Percentiles rank a stretch among this genome's conserved stretches.
Evolutionary conservation across 2,797 vertebrate species (phyloP).

Genomic region (Falco rusticolus): DNA sequence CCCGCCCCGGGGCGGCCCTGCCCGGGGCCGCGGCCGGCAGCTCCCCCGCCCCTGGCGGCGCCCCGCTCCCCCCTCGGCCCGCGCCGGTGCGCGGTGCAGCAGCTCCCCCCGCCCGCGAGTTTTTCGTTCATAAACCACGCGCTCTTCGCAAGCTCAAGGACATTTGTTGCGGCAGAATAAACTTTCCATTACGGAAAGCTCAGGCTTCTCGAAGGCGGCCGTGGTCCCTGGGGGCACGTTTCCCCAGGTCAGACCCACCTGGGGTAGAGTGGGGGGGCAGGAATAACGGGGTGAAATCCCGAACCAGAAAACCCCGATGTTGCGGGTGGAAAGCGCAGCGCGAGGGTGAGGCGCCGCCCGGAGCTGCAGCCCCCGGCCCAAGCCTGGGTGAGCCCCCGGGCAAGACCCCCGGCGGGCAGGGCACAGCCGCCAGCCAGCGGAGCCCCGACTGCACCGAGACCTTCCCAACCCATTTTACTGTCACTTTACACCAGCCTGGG

Average conservation of each 20-base stretch:
- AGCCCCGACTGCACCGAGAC: rapidly evolving
- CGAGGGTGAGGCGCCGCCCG: background rate
- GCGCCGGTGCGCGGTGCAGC: rapidly evolving
- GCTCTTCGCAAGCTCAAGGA: background rate
- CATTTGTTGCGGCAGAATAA: background rate
- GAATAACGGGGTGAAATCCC: background rate
- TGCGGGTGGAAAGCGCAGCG: background rate
- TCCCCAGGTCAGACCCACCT: background rate
- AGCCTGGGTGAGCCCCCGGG: no score
- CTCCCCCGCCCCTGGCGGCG: background rate
- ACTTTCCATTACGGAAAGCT: background rate
- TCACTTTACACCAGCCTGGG: background rate
- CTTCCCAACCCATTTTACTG: background rate
- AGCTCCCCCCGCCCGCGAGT: background rate
- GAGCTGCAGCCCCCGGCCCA: background rate
- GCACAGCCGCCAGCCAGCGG: rapidly evolving
- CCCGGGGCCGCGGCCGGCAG: background rate
- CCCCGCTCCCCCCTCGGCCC: background rate
- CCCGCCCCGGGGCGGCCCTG: background rate
- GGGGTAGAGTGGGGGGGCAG: background rate
- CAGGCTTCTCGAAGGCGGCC: background rate
- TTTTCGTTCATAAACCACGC: rapidly evolving
- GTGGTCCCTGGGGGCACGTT: rapidly evolving
- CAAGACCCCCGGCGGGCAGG: no score
- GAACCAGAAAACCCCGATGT: no score